phyloP scores from a whole-genome alignment of 2,888 invertebrate genomes.

The Heliconius cydno region DNA sequence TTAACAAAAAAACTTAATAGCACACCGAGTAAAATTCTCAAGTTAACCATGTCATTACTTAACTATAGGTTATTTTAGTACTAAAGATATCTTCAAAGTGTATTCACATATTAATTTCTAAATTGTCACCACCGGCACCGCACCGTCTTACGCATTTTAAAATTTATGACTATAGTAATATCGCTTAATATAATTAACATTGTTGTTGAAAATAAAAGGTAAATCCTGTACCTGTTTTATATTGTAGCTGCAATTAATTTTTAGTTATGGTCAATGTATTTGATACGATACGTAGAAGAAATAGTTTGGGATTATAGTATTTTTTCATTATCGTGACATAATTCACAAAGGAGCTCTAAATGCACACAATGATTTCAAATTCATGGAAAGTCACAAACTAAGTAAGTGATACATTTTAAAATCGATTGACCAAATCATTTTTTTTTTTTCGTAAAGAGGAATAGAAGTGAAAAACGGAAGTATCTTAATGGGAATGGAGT shows the following conservation, averaged over 20 bases:
- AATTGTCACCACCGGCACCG: conserved; percentile 32
- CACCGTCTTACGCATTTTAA: conserved; percentile 19
- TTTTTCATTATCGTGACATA: too few relatives aligned
- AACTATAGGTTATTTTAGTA: conserved; percentile 1
- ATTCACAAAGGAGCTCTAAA: too few relatives aligned
- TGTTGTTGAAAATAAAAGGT: conserved; percentile 47
- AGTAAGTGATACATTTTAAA: too few relatives aligned
- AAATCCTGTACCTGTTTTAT: conserved; percentile 49
- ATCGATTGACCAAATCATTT: too few relatives aligned
- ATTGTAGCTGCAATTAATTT: conserved; percentile 46
- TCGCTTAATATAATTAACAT: conserved; percentile 55
- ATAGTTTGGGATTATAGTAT: too few relatives aligned
- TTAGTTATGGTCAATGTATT: conserved; percentile 16
- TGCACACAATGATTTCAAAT: too few relatives aligned
- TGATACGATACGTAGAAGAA: background rate
- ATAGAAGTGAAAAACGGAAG: too few relatives aligned
- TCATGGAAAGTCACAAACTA: too few relatives aligned
- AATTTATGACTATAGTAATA: conserved; percentile 16
- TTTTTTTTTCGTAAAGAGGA: too few relatives aligned
- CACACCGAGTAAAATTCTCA: background rate
- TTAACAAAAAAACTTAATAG: background rate
- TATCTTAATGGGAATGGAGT: too few relatives aligned
- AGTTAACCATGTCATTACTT: background rate
- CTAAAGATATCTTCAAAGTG: conserved; percentile 4
- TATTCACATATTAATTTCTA: conserved; percentile 11